Percentiles rank a stretch among this genome's conserved stretches.
phyloP scores from a whole-genome alignment of 2,888 invertebrate species.

The Oxyscelio sp. region DNA sequence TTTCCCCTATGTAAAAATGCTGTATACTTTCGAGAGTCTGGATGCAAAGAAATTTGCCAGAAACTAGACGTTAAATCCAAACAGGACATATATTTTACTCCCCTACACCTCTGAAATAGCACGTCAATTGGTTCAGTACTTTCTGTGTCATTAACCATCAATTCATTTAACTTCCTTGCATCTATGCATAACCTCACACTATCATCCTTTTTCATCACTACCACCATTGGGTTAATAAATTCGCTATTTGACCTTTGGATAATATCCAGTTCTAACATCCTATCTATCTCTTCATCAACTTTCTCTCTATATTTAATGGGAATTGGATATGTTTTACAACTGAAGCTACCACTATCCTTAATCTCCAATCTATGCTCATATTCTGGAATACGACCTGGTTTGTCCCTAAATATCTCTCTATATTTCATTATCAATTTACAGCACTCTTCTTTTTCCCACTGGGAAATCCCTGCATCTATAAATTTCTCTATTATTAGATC shows the following conservation, averaged over 20 bases:
- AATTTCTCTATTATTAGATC: too few relatives aligned
- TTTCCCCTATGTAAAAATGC: background rate
- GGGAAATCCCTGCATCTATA: too few relatives aligned
- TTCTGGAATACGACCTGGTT: background rate
- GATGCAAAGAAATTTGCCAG: slow-evolving; percentile 1
- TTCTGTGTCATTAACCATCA: background rate
- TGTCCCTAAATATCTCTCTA: background rate
- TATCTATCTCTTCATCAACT: too few relatives aligned
- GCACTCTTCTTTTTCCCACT: too few relatives aligned
- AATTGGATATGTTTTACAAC: background rate
- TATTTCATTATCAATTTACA: background rate
- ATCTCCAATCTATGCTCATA: background rate
- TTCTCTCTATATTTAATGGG: background rate
- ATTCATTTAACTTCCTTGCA: too few relatives aligned
- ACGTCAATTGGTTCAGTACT: background rate
- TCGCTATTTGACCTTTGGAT: too few relatives aligned
- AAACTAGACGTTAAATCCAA: slow-evolving; percentile 1
- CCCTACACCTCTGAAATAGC: background rate
- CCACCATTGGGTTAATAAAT: background rate
- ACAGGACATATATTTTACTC: background rate
- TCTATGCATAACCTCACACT: too few relatives aligned
- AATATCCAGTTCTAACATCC: background rate
- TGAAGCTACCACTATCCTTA: background rate
- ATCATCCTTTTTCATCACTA: too few relatives aligned
- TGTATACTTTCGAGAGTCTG: too few relatives aligned